Evolutionary conservation across 2,888 invertebrate genomes (phyloP).

Genomic region (Drosophila tanythrix): DNA sequence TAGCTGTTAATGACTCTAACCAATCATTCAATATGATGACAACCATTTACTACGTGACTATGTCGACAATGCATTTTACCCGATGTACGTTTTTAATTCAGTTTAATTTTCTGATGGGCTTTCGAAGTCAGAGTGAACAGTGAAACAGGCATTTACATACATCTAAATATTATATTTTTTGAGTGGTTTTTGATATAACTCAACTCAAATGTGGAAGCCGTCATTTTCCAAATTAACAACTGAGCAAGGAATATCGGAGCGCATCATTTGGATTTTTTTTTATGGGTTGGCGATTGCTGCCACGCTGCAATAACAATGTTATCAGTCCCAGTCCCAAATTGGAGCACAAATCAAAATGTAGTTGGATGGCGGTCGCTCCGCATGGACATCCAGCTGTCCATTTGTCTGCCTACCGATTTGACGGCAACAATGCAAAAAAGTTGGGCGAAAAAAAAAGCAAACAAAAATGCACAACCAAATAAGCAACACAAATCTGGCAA

Average conservation of each 20-base stretch:
- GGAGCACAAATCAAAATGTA: constrained; percentile 68
- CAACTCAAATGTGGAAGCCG: not conserved
- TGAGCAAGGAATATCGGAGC: not conserved
- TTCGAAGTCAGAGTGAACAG: not conserved
- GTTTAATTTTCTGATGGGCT: not conserved
- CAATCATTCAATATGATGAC: constrained; percentile 34
- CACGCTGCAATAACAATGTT: constrained; percentile 58
- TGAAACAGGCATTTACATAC: not conserved
- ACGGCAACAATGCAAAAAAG: constrained; percentile 31
- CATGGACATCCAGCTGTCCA: constrained; percentile 42
- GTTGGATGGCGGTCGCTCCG: constrained; percentile 42
- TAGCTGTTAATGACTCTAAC: not conserved
- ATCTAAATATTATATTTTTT: not conserved
- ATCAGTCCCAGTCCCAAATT: constrained; percentile 55
- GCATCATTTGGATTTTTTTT: constrained; percentile 15
- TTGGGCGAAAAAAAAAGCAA: constrained; percentile 4
- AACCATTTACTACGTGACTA: constrained; percentile 7
- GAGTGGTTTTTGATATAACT: not conserved
- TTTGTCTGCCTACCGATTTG: constrained; percentile 56
- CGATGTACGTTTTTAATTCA: not conserved
- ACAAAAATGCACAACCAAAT: not conserved
- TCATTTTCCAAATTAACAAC: constrained; percentile 23
- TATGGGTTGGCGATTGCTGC: constrained; percentile 3
- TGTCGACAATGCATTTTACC: constrained; percentile 16
- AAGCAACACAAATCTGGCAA: not conserved